Conservation (phyloP, 2,797 vertebrate species). For the Pyrocephalus nanus region DNA sequence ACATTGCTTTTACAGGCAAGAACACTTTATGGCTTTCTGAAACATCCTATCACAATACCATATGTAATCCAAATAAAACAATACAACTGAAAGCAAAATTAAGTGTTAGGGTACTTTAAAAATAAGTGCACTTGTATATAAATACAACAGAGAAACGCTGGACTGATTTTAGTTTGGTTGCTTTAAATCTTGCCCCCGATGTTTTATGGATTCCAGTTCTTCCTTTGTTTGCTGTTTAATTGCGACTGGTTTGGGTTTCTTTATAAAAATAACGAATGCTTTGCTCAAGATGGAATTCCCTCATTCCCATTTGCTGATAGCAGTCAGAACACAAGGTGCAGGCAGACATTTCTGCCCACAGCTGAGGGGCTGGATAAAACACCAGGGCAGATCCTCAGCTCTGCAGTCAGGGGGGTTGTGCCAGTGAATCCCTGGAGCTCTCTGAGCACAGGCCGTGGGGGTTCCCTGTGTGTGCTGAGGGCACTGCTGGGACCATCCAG, state of each 20-base stretch:
- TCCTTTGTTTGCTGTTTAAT: conserved; percentile 65
- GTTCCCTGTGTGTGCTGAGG: neutral
- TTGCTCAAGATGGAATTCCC: conserved; percentile 33
- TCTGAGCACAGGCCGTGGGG: neutral
- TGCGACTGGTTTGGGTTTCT: conserved; percentile 64
- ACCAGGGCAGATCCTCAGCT: conserved; percentile 3
- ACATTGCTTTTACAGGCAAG: conserved; percentile 72
- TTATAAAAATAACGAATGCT: conserved; percentile 24
- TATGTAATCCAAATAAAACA: conserved; percentile 70
- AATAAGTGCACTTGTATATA: conserved; percentile 55
- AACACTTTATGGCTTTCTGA: conserved; percentile 67
- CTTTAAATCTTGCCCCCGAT: conserved; percentile 56
- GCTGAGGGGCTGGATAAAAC: conserved; percentile 36
- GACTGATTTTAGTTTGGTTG: conserved; percentile 52
- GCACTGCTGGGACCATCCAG: neutral
- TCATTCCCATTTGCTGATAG: conserved; percentile 33
- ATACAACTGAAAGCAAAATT: conserved; percentile 64
- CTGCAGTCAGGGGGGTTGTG: neutral
- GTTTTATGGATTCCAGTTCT: conserved; percentile 67
- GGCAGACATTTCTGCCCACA: conserved; percentile 2
- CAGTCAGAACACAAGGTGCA: conserved; percentile 11
- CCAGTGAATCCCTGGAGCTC: neutral
- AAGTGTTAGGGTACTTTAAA: conserved; percentile 53
- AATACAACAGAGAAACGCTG: conserved; percentile 64
- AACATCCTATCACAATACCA: conserved; percentile 68